phyloP scores from a whole-genome alignment of 2,113 vertebrate genomes.

The Cavia porcellus region DNA sequence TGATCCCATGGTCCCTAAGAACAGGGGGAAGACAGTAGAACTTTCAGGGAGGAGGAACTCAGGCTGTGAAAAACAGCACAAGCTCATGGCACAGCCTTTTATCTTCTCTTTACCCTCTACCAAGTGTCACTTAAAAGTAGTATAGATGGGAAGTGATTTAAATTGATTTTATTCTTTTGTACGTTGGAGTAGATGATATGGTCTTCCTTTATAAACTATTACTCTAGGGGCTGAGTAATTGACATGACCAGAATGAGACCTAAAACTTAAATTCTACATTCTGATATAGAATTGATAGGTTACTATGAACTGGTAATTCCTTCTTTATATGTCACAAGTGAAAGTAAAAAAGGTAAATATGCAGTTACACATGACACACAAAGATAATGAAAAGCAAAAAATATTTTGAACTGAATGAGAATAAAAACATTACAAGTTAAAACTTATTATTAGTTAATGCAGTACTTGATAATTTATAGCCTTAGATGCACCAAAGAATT shows the following conservation, averaged over 20 bases:
- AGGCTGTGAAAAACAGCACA: not conserved
- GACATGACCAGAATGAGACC: not conserved
- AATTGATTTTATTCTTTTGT: conserved; percentile 5
- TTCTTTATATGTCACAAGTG: not conserved
- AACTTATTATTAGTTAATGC: not conserved
- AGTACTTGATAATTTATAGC: not conserved
- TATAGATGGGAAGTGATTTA: not conserved
- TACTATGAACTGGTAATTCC: not conserved
- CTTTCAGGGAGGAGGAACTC: not conserved
- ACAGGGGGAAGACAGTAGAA: not conserved
- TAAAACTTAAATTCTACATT: conserved; percentile 43
- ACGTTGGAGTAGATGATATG: not conserved
- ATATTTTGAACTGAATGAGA: not conserved
- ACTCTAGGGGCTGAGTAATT: not conserved
- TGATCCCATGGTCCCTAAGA: conserved; percentile 95
- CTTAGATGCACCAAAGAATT: not conserved
- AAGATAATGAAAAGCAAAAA: conserved; percentile 14
- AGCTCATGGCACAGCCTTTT: not conserved
- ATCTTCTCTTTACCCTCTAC: not conserved
- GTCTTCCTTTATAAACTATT: conserved; percentile 19
- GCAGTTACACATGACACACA: not conserved
- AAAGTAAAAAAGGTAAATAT: not conserved
- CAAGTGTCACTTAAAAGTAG: not conserved
- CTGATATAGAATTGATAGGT: not conserved
- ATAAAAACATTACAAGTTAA: conserved; percentile 51